Evolutionary conservation across 2,888 invertebrate genomes (phyloP).

Genomic region (Sisyra nigra): DNA sequence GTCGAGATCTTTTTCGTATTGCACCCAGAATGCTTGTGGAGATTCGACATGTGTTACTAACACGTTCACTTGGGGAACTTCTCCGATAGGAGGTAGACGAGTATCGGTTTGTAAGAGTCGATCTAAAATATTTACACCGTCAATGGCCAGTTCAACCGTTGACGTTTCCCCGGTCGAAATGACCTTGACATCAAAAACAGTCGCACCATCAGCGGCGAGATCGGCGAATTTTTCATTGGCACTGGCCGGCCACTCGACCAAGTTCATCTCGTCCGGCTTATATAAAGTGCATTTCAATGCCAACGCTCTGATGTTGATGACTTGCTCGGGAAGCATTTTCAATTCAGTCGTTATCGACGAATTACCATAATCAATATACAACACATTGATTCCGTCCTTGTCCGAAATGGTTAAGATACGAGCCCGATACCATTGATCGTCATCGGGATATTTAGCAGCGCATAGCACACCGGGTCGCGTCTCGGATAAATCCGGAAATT

Average conservation of each 20-base stretch:
- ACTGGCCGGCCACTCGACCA: slow-evolving; percentile 40
- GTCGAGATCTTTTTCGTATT: slow-evolving; percentile 24
- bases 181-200: slow-evolving; percentile 50
- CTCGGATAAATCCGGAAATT: slow-evolving; percentile 33
- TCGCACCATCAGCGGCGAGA: slow-evolving; percentile 49
- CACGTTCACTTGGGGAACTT: slow-evolving; percentile 12
- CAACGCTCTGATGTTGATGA: slow-evolving; percentile 37
- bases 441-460: slow-evolving; percentile 48
- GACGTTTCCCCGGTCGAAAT: slow-evolving; percentile 49
- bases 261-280: slow-evolving; percentile 27
- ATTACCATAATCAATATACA: slow-evolving; percentile 56
- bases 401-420: slow-evolving; percentile 38
- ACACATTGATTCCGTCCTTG: slow-evolving; percentile 36
- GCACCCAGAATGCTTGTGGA: slow-evolving; percentile 22
- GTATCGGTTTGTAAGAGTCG: slow-evolving; percentile 24
- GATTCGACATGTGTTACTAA: not conserved
- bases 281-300: slow-evolving; percentile 45
- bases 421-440: slow-evolving; percentile 50
- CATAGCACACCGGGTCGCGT: slow-evolving; percentile 42
- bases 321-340: slow-evolving; percentile 40
- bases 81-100: slow-evolving; percentile 4
- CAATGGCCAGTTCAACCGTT: slow-evolving; percentile 40
- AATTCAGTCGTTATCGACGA: slow-evolving; percentile 42
- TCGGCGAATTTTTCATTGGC: slow-evolving; percentile 49
- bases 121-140: slow-evolving; percentile 45